These are phyloP conservation scores for Leucania comma DNA, from an alignment of 2,888 invertebrate species.

Conservation along the genomic window DNA sequence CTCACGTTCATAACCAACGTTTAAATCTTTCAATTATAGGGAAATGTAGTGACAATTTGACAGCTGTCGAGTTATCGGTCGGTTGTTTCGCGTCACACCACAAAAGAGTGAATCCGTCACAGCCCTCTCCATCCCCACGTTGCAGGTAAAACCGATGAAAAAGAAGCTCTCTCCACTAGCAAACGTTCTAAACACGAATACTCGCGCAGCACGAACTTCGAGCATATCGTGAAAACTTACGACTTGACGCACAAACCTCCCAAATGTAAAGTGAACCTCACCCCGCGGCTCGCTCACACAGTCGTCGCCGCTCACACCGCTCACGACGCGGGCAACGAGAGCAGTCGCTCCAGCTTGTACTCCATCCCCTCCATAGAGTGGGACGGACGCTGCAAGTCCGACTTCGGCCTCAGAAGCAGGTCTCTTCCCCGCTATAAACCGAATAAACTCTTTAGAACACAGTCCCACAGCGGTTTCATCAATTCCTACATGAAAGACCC, in stretches of 20 bases:
- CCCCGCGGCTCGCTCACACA: constrained; percentile 61
- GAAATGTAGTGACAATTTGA: not conserved
- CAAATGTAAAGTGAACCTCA: constrained; percentile 83
- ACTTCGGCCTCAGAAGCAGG: constrained; percentile 73
- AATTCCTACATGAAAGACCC: constrained; percentile 83
- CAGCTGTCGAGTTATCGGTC: not conserved
- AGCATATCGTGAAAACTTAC: constrained; percentile 75
- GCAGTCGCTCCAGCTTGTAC: constrained; percentile 80
- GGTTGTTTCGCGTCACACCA: constrained; percentile 4
- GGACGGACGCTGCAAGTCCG: constrained; percentile 78
- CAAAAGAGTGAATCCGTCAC: constrained; percentile 5
- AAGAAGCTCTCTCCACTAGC: constrained; percentile 70
- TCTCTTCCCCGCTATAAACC: constrained; percentile 76
- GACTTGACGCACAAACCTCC: constrained; percentile 73
- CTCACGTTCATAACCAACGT: not conserved
- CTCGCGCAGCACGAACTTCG: constrained; percentile 79
- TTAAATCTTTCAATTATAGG: too few relatives aligned
- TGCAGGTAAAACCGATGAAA: constrained; percentile 77
- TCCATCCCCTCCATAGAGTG: constrained; percentile 86
- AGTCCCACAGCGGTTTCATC: constrained; percentile 84
- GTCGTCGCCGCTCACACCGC: constrained; percentile 58
- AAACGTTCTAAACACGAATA: constrained; percentile 78
- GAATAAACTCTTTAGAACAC: constrained; percentile 78
- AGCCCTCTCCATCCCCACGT: constrained; percentile 54
- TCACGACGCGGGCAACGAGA: constrained; percentile 68